phyloP scores from a whole-genome alignment of 2,797 vertebrate species.

The Lacerta agilis region DNA sequence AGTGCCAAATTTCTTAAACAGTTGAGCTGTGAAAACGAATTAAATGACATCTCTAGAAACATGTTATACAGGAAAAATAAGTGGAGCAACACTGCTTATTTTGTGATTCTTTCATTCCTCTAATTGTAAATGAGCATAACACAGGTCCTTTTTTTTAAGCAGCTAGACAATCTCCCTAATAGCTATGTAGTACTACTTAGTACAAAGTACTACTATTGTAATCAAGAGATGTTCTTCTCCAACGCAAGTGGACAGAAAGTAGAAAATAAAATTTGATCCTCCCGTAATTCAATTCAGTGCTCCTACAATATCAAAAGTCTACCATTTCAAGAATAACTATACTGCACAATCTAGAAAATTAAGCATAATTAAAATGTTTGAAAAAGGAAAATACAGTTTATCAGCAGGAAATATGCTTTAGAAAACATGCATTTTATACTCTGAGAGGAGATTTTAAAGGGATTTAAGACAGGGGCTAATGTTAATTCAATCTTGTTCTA shows the following conservation, averaged over 20 bases:
- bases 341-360: background rate
- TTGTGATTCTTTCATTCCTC: background rate
- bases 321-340: background rate
- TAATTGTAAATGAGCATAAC: background rate
- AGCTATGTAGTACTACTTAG: background rate
- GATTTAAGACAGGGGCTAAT: background rate
- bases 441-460: background rate
- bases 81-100: background rate
- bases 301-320: background rate
- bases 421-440: background rate
- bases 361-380: background rate
- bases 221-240: background rate
- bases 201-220: background rate
- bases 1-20: background rate
- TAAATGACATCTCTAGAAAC: background rate
- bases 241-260: background rate
- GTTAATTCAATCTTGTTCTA: slow-evolving; percentile 47
- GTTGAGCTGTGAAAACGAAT: background rate
- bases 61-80: background rate
- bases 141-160: background rate
- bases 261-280: background rate
- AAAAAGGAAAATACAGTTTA: background rate
- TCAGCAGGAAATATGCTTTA: background rate
- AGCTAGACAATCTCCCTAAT: background rate
- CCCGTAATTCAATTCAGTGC: background rate